phyloP scores from a whole-genome alignment of 2,888 invertebrate species.

The Branchellion lobata region DNA sequence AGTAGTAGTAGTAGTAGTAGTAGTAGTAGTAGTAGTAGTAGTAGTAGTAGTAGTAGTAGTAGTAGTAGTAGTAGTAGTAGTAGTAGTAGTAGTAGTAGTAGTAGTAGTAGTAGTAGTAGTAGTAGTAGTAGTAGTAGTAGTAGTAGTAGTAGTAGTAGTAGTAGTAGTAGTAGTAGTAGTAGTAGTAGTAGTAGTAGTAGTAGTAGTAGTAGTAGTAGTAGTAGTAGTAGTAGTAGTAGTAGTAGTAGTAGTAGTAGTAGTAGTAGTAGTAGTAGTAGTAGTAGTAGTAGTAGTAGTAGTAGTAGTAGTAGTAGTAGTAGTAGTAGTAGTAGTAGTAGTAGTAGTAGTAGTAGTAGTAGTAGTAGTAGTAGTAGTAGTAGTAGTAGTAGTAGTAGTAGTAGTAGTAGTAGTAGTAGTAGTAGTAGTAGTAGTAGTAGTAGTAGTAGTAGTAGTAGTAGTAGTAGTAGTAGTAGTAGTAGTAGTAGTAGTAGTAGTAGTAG shows the following conservation, averaged over 20 bases:
- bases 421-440: background rate
- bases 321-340: slow-evolving; percentile 19
- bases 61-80: background rate
- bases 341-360: background rate
- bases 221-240: background rate
- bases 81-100: slow-evolving; percentile 1
- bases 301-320: slow-evolving; percentile 14
- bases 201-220: background rate
- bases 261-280: slow-evolving; percentile 19
- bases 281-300: slow-evolving; percentile 20
- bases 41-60: slow-evolving; percentile 26
- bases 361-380: slow-evolving; percentile 1
- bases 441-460: background rate
- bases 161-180: slow-evolving; percentile 2
- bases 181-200: background rate
- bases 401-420: slow-evolving; percentile 10
- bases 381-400: background rate
- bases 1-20: background rate
- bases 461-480: background rate
- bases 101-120: slow-evolving; percentile 12
- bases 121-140: slow-evolving; percentile 25
- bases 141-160: background rate
- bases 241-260: slow-evolving; percentile 4
- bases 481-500: no score
- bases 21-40: slow-evolving; percentile 18